Evolutionary conservation across 1,140 invertebrate species (phyloP), one percentile per base, ranked within the genome.

Genomic region (Mamestra configurata): DNA sequence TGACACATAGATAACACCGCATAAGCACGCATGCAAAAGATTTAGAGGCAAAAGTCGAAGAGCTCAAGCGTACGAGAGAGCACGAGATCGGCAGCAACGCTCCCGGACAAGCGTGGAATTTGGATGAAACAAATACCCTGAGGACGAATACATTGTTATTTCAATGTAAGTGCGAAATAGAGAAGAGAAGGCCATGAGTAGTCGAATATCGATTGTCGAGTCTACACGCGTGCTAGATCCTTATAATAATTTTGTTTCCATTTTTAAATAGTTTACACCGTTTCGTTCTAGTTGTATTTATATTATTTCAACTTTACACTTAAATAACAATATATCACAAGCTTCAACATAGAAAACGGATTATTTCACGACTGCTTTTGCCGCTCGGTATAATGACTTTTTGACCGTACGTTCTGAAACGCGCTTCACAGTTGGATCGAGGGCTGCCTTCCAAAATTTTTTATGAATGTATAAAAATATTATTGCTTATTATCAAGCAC

Each of bases 321-420:
- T 93, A 93, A 94, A 94, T 94, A 94, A 94, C 93, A 94, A 94
- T 93, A 93, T 94, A 94, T 94, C 93, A 94, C 93, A 94, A 93
- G 93, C 93, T 81, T 92, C 91, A 94, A 94, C 91, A 92, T 93
- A 92, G 92, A 88, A 89, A 88, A 91, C 79, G 85, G 86, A 46
- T 55, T 40, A 61, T 13, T 66, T 53, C 43, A 51, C 83, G 76
- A 53, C 57, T 71, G 31, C 53, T 37, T 22, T 53, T 46, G 77
- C 79, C 83, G 84, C 82, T 77, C 82, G 85, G 82, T 79, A 49
- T 71, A 77, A 85, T 91, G 91, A 91, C 92, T 93, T 93, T 93
- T 93, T 91, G 90, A 93, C 92, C 92, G 87, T 85, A 89, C 86
- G 80, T 87, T 82, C 77, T 35, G 61, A 79, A 31, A 72, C 72